Evolutionary conservation across 2,888 invertebrate genomes (phyloP).

Genomic region (Lobophora halterata): DNA sequence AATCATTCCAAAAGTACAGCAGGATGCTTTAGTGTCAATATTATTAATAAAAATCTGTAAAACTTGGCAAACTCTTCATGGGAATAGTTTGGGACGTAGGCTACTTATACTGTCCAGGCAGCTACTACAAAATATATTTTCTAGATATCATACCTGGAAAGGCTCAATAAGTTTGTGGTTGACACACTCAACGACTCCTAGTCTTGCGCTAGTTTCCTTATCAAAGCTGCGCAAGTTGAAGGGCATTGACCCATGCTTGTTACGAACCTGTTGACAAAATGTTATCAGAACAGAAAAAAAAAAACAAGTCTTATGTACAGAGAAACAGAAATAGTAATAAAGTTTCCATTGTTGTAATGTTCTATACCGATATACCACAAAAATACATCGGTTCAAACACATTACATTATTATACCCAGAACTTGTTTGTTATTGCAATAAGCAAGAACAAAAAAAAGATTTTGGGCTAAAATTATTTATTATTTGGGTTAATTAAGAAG

Average conservation of each 20-base stretch:
- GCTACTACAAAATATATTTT: too few species aligned
- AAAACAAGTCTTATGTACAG: not conserved
- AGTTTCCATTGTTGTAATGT: slow-evolving; percentile 40
- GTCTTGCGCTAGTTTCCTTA: slow-evolving; percentile 98
- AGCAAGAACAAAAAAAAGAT: slow-evolving; percentile 6
- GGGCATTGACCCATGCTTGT: slow-evolving; percentile 97
- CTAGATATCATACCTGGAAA: slow-evolving; percentile 91
- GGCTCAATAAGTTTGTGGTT: slow-evolving; percentile 99
- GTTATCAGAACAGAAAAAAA: not conserved
- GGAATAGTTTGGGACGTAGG: too few species aligned
- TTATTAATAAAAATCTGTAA: too few species aligned
- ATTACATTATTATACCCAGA: slow-evolving; percentile 46
- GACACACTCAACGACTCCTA: slow-evolving; percentile 99
- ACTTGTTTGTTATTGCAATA: slow-evolving; percentile 26
- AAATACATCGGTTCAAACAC: slow-evolving; percentile 48
- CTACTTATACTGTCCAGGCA: too few species aligned
- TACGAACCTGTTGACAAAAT: slow-evolving; percentile 81
- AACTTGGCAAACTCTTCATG: too few species aligned
- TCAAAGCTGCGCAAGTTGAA: slow-evolving; percentile 97
- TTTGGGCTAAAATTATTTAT: slow-evolving; percentile 10
- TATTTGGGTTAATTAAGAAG: too few species aligned
- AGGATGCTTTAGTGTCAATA: too few species aligned
- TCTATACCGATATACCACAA: slow-evolving; percentile 45
- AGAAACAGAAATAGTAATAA: not conserved
- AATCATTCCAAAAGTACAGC: too few species aligned